phyloP scores from a whole-genome alignment of 1,140 invertebrate species.

The Cotesia glomerata region DNA sequence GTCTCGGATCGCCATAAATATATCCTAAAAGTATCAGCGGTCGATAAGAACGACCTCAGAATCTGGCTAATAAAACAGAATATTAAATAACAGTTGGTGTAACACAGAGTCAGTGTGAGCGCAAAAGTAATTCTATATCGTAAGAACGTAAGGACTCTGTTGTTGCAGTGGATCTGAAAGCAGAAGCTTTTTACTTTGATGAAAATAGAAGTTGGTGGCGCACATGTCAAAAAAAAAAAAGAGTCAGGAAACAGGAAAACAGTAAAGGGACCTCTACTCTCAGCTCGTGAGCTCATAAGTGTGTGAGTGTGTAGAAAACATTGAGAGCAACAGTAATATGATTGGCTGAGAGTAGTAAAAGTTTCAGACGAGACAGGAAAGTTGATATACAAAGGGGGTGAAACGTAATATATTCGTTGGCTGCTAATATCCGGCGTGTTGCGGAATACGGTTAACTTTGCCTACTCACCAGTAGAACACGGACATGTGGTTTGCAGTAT shows the following conservation, averaged over 20 bases:
- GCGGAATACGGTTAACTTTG: conserved; percentile 32
- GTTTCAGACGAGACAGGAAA: background rate
- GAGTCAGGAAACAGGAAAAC: too few relatives aligned
- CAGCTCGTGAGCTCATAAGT: too few relatives aligned
- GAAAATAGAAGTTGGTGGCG: too few relatives aligned
- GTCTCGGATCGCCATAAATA: too few relatives aligned
- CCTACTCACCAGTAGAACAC: conserved; percentile 29
- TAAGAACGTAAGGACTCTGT: too few relatives aligned
- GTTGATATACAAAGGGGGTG: conserved; percentile 11
- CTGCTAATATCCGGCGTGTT: conserved; percentile 29
- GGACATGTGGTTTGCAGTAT: conserved; percentile 26
- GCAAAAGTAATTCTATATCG: background rate
- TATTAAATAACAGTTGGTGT: background rate
- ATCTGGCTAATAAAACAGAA: too few relatives aligned
- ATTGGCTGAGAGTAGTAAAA: background rate
- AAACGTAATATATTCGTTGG: conserved; percentile 21
- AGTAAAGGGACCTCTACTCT: too few relatives aligned
- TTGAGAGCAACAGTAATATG: background rate
- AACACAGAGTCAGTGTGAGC: background rate
- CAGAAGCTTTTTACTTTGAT: too few relatives aligned
- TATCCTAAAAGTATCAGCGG: too few relatives aligned
- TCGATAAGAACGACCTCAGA: too few relatives aligned
- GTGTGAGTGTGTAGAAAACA: background rate
- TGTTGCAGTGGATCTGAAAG: too few relatives aligned
- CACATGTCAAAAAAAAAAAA: too few relatives aligned